Evolutionary conservation across 2,797 vertebrate genomes (phyloP).

Genomic region (Toxotes lorentzi): DNA sequence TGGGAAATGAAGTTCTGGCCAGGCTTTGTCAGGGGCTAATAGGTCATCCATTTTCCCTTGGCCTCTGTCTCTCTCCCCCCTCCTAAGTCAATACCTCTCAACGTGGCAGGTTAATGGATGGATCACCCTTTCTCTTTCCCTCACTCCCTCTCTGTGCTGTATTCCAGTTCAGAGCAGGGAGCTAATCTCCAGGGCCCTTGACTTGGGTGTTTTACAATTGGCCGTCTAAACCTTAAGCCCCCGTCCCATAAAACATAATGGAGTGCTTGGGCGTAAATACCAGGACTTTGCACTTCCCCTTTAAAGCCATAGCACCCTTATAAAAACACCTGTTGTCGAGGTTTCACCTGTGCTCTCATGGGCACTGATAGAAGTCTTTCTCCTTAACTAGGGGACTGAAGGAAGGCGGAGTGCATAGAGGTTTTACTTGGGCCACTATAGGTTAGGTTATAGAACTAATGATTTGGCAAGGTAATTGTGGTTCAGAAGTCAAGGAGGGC

Average conservation of each 20-base stretch:
- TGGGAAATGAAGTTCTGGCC: conserved; percentile 59
- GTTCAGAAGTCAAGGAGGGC: conserved; percentile 37
- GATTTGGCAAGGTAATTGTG: conserved; percentile 17
- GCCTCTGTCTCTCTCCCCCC: conserved; percentile 52
- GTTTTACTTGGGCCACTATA: conserved; percentile 14
- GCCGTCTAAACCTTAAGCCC: conserved; percentile 80
- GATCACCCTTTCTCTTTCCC: conserved; percentile 67
- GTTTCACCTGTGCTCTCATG: conserved; percentile 72
- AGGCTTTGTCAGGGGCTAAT: conserved; percentile 61
- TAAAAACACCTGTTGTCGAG: conserved; percentile 81
- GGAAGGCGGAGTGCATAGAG: conserved; percentile 24
- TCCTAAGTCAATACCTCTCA: conserved; percentile 66
- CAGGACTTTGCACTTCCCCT: conserved; percentile 75
- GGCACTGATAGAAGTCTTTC: conserved; percentile 43
- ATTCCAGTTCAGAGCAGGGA: conserved; percentile 61
- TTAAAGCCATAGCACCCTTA: conserved; percentile 74
- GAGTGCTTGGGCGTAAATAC: conserved; percentile 78
- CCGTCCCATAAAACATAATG: conserved; percentile 82
- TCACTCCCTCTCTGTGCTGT: conserved; percentile 52
- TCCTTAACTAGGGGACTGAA: conserved; percentile 15
- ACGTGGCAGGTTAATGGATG: conserved; percentile 77
- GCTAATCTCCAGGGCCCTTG: conserved; percentile 70
- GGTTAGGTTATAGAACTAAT: too few relatives aligned
- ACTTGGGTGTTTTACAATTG: conserved; percentile 80
- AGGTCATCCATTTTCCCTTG: conserved; percentile 67